Conservation (phyloP, 2,113 vertebrate species). For the Pseudopodoces humilis region DNA sequence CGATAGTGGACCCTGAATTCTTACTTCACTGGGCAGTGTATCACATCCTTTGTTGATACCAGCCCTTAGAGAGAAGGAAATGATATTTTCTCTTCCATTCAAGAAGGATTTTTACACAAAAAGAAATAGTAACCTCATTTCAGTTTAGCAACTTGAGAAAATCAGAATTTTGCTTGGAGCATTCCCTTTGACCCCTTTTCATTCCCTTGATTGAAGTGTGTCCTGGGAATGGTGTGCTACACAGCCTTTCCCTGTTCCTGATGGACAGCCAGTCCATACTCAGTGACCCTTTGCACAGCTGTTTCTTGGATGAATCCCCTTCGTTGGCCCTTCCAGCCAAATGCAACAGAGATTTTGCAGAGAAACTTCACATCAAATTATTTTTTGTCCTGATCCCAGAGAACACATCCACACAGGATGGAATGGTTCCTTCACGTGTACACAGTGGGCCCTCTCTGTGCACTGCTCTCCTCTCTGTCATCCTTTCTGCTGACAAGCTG, state of each 20-base stretch:
- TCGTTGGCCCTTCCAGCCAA: background rate
- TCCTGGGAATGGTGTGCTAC: background rate
- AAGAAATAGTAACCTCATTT: background rate
- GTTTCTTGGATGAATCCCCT: background rate
- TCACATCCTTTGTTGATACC: background rate
- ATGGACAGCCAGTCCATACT: background rate
- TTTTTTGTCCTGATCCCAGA: background rate
- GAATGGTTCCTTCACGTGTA: background rate
- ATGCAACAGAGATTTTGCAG: background rate
- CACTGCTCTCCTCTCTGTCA: background rate
- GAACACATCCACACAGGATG: background rate
- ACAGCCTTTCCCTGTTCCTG: background rate
- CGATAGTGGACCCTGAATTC: background rate
- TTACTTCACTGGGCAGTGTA: background rate
- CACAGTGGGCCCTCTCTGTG: background rate
- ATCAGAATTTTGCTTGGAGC: background rate
- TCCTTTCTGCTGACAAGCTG: background rate
- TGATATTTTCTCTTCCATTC: accelerated
- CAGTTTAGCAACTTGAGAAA: background rate
- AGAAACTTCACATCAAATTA: background rate
- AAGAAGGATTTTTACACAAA: background rate
- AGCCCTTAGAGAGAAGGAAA: background rate
- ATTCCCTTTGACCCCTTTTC: background rate
- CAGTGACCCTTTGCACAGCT: background rate
- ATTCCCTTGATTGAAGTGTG: background rate